Conservation (phyloP, 2,113 vertebrate genomes). For the Pseudopodoces humilis region DNA sequence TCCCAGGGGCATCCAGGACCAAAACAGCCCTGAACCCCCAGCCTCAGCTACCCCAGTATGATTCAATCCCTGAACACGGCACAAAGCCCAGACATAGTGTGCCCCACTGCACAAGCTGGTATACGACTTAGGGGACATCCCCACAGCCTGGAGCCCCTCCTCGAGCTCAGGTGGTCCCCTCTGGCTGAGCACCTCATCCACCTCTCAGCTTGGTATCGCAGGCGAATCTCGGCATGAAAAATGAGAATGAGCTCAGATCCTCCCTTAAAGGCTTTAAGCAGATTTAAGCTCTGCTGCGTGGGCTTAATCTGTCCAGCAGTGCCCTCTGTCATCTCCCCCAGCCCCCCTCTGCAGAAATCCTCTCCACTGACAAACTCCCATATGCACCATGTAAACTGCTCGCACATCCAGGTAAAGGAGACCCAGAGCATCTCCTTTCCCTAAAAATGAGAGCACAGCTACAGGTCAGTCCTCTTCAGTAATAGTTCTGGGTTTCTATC, state of each 20-base stretch:
- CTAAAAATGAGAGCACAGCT: not conserved
- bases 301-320: not conserved
- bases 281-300: not conserved
- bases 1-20: not conserved
- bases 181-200: not conserved
- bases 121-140: not conserved
- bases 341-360: rapidly evolving
- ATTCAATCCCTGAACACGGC: not conserved
- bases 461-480: not conserved
- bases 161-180: not conserved
- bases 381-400: not conserved
- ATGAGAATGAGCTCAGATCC: not conserved
- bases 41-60: rapidly evolving
- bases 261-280: not conserved
- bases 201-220: not conserved
- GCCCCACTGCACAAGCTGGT: not conserved
- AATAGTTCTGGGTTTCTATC: not conserved
- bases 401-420: not conserved
- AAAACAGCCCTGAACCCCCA: not conserved
- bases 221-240: not conserved
- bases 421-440: not conserved
- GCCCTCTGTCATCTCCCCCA: not conserved
- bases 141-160: not conserved
- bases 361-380: not conserved
- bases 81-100: not conserved